Base-by-base conservation (phyloP, 1,140 invertebrate genomes). In the Pseudobourletiella spinata region DNA sequence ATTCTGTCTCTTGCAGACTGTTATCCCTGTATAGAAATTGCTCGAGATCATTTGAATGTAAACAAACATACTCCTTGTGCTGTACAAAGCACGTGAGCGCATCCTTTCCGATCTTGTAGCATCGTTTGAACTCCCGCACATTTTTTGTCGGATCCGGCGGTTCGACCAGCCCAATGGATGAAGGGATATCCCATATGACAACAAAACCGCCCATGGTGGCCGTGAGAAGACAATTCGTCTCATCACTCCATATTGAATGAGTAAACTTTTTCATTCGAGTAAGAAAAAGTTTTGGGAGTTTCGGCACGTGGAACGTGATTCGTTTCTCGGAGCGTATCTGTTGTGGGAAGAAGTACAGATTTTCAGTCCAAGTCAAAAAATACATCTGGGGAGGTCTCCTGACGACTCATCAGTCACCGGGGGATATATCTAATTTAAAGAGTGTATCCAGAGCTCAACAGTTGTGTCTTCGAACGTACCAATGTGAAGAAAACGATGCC, bases 401-500 rank as follows among this genome's bases (percentile, higher is more conserved):
- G n/a, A n/a, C n/a, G n/a, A n/a, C n/a, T n/a, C n/a, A n/a, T n/a
- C n/a, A n/a, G n/a, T n/a, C n/a, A n/a, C n/a, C n/a, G n/a, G n/a
- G n/a, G n/a, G n/a, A n/a, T n/a, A n/a, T n/a, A n/a, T n/a, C n/a
- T n/a, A n/a, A n/a, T n/a, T n/a, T n/a, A n/a, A n/a, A n/a, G n/a
- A n/a, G n/a, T n/a, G n/a, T n/a, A n/a, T n/a, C n/a, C n/a, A n/a
- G n/a, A n/a, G n/a, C n/a, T n/a, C n/a, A 15, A 39, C n/a, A 39
- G 8, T 39, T 11, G n/a, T 8, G n/a, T 39, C 32, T 11, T 24
- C 50, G 14, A 8, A 51, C 16, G 3, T 57, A 66, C 64, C 59
- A 62, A 69, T 18, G 68, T 66, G 26, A 58, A 56, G 24, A 64
- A 66, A 8, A 62, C 48, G n/a, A 69, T 28, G 8, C 39, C 20